A percentile compares a stretch with the other conserved stretches of the same genome.
These are phyloP conservation scores for Lepilemur septentrionalis DNA, from an alignment of 2,797 vertebrate genomes.

Conservation along the genomic window DNA sequence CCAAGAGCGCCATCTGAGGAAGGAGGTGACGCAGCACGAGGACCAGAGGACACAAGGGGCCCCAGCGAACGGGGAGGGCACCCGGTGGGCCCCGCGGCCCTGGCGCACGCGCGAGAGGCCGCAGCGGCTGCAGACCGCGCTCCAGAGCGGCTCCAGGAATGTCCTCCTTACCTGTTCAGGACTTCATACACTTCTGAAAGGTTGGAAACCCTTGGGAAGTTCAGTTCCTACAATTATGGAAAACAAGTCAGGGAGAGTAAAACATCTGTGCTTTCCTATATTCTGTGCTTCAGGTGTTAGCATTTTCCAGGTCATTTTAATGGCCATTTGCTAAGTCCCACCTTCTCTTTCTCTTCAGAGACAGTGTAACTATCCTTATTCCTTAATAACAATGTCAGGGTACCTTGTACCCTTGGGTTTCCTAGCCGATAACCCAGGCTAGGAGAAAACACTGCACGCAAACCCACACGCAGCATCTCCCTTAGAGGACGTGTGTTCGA, in stretches of 20 bases:
- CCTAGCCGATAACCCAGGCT: background rate
- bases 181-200: slow-evolving; percentile 77
- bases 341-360: background rate
- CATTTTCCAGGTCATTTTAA: background rate
- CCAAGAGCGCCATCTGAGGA: background rate
- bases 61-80: fast-evolving
- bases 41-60: background rate
- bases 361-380: fast-evolving
- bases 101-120: fast-evolving
- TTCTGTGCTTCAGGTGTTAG: background rate
- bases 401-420: background rate
- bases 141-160: background rate
- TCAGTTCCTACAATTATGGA: slow-evolving; percentile 72
- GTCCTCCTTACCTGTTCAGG: slow-evolving; percentile 78
- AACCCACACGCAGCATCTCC: no score
- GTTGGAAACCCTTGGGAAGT: slow-evolving; percentile 74
- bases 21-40: background rate
- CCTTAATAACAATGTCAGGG: background rate
- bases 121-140: background rate
- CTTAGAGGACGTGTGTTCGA: background rate
- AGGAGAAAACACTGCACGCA: background rate
- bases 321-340: fast-evolving
- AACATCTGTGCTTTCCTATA: background rate
- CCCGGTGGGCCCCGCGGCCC: background rate
- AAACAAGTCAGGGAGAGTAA: background rate